Percentiles rank a stretch among this genome's conserved stretches.
Evolutionary conservation across 2,113 vertebrate genomes (phyloP).

Genomic region (Clupea harengus): DNA sequence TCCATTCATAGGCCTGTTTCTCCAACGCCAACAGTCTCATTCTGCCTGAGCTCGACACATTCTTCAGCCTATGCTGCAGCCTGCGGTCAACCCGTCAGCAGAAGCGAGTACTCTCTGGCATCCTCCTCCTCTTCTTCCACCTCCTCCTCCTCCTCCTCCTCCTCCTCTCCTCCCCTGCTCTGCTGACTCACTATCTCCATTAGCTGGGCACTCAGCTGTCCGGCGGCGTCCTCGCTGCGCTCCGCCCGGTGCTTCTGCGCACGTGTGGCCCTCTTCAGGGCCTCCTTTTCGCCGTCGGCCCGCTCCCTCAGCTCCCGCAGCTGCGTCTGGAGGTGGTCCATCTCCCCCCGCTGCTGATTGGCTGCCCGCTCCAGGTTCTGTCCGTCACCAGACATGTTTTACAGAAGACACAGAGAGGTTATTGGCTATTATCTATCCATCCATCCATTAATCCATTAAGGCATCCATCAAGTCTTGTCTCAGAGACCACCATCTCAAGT

Average conservation of each 20-base stretch:
- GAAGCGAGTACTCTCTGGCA: not conserved
- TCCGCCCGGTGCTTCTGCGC: constrained; percentile 84
- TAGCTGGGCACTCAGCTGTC: constrained; percentile 76
- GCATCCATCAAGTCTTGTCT: not conserved
- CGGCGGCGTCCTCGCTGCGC: constrained; percentile 74
- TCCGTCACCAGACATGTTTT: not conserved
- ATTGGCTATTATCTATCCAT: not conserved
- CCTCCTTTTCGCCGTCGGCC: constrained; percentile 75
- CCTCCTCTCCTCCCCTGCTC: not conserved
- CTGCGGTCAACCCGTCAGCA: not conserved
- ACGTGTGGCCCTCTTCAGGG: constrained; percentile 79
- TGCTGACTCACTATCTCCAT: constrained; percentile 76
- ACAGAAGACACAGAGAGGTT: not conserved
- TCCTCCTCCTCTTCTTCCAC: not conserved
- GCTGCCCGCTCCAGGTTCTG: constrained; percentile 82
- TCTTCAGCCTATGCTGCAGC: not conserved
- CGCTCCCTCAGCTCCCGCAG: constrained; percentile 72
- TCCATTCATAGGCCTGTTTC: not conserved
- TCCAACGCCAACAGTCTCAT: not conserved
- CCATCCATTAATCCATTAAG: no score
- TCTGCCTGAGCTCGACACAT: not conserved
- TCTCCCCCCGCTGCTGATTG: constrained; percentile 74
- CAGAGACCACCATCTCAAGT: not conserved
- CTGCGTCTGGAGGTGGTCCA: constrained; percentile 73
- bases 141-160: not conserved